Percentiles rank a stretch among this genome's conserved stretches.
phyloP scores from a whole-genome alignment of 2,113 vertebrate genomes.

The Vireo altiloquus region DNA sequence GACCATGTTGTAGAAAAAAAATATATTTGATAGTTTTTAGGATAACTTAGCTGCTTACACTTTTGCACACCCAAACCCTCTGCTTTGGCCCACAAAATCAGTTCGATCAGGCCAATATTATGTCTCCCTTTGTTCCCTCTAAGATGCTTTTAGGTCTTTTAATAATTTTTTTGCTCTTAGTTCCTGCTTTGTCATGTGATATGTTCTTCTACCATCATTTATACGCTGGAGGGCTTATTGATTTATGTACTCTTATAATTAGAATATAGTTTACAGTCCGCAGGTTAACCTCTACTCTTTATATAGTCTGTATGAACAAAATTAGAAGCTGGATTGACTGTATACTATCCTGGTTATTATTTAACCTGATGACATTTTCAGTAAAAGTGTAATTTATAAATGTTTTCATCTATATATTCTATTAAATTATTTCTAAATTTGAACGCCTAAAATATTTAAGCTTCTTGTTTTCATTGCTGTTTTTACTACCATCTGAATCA shows the following conservation, averaged over 20 bases:
- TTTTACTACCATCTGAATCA: neutral
- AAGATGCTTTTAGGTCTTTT: neutral
- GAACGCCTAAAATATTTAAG: neutral
- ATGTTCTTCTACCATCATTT: neutral
- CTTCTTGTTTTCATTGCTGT: neutral
- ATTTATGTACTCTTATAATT: constrained; percentile 56
- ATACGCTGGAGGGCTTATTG: constrained; percentile 21
- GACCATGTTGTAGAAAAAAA: neutral
- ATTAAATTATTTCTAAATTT: neutral
- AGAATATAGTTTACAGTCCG: constrained; percentile 48
- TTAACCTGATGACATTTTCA: neutral
- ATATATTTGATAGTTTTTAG: neutral
- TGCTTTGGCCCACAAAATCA: neutral
- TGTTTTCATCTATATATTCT: neutral
- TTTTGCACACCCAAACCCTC: neutral
- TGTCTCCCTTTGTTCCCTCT: neutral
- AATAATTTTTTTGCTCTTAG: neutral
- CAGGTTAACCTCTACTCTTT: constrained; percentile 31
- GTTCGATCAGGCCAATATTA: neutral
- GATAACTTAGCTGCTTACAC: neutral
- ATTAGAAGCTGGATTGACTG: neutral
- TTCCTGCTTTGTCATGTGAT: constrained; percentile 12
- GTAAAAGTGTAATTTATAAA: neutral
- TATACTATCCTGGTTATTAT: neutral
- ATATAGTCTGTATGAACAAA: constrained; percentile 9